Evolutionary conservation across 2,888 invertebrate species (phyloP), one percentile per base, ranked within the genome.

Genomic region (Neoscelio sp.): DNA sequence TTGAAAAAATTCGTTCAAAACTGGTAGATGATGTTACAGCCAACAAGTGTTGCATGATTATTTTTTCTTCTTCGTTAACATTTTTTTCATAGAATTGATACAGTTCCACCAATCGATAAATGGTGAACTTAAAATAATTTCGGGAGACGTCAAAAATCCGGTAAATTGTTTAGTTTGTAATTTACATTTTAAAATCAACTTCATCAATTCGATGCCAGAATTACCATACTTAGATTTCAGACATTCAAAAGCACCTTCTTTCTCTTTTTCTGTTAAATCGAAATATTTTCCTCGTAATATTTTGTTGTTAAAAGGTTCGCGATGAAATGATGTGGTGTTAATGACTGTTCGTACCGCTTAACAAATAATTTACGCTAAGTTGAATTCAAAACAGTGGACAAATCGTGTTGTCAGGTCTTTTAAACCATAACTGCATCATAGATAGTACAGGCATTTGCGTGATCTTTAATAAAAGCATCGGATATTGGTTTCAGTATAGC

Each of bases 401-500:
- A 20, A 7, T 4, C 23, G 3, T 40, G 10, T 38, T 58, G n/a
- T 8, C 28, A 75, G 33, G 13, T 42, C 17, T 40, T 75, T 75
- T 52, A 50, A 74, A 12, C 65, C 15, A 12, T 58, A 2, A 76
- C 76, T 5, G 35, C 70, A 42, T 76, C 62, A 5, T 12, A 2
- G 13, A 38, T 10, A 13, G 13, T 38, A 38, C 12, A 42, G n/a
- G n/a, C n/a, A n/a, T n/a, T n/a, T n/a, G n/a, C n/a, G n/a, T n/a
- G n/a, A 17, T 17, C 8, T 17, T 42, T 42, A 17, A 42, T 3
- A 35, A 7, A 35, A 10, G 68, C 62, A 12, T n/a, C 17, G 10
- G 75, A 10, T n/a, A 74, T 74, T 20, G 65, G 65, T 28, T 56
- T 26, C 6, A 62, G 56, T 4, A 73, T 52, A 1, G 46, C 17